Evolutionary conservation across 2,797 vertebrate genomes (phyloP), one percentile per base, ranked within the genome.

Genomic region (Streptopelia turtur): DNA sequence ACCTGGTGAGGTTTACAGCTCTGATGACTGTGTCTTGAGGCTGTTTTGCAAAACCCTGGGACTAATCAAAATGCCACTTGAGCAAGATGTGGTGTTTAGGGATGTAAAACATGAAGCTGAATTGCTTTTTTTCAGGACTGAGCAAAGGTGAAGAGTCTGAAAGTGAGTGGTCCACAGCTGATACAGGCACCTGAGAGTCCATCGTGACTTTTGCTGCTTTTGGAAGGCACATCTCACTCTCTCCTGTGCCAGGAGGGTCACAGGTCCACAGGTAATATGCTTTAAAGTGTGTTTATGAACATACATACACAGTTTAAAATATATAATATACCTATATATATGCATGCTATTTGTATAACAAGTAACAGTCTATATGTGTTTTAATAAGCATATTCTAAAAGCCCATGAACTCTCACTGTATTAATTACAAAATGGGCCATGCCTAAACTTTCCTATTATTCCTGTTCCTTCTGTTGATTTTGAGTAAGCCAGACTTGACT

Each of bases 11-110:
- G 47, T 18, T 70, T 59, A 17, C 71, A 53, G 76, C 63, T 83
- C 71, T 68, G 43, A 25, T 20, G 37, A 10, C 4, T 41, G 31
- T 16, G 68, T 83, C 79, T 59, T 12, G 59, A 80, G 55, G 28
- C 9, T 0, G 0, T 28, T 65, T 45, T 7, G 8, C 55, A 65
- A 65, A 72, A 21, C 28, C 31, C n/a, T 4, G 53, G 37, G 60
- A 27, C 50, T 72, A 63, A 68, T 64, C 53, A 16, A 75, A 81
- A 47, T 12, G 31, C 11, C 61, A 17, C 45, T 57, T 1, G 6
- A 82, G 66, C 45, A 45, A 60, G 66, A 31, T 5, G 12, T 0
- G 1, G 6, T 24, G 17, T 33, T 49, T 6, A 24, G 28, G n/a
- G 41, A 28, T 49, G 33, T 31, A 39, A 90, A 81, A 63, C 16